phyloP scores from a whole-genome alignment of 2,888 invertebrate genomes.

The Apomyelois bistriatella region DNA sequence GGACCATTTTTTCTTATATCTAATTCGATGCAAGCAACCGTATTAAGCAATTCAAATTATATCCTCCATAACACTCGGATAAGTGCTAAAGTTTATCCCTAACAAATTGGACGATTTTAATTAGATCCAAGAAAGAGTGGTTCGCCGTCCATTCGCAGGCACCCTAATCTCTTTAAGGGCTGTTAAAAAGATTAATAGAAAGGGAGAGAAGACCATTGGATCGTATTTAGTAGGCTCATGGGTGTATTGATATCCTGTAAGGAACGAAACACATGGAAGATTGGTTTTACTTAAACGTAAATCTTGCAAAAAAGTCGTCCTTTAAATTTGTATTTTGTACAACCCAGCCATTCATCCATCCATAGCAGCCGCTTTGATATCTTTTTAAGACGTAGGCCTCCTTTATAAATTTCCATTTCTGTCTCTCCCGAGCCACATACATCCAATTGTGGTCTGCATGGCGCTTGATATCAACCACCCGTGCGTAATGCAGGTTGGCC shows the following conservation, averaged over 20 bases:
- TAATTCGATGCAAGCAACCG: too few species aligned
- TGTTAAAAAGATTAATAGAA: conserved; percentile 67
- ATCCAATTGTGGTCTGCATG: too few species aligned
- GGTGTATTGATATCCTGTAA: conserved; percentile 36
- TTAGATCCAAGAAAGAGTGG: conserved; percentile 38
- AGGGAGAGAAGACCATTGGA: conserved; percentile 53
- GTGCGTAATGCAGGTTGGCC: too few species aligned
- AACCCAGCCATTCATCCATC: too few species aligned
- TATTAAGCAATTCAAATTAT: not conserved
- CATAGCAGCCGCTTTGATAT: too few species aligned
- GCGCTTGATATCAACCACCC: too few species aligned
- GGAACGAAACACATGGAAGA: conserved; percentile 9
- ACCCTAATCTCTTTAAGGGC: conserved; percentile 45
- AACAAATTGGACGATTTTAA: conserved; percentile 41
- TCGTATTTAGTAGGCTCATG: conserved; percentile 58
- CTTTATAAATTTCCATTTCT: too few species aligned
- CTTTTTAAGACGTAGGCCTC: too few species aligned
- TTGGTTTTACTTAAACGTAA: not conserved
- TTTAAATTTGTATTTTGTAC: too few species aligned
- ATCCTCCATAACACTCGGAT: conserved; percentile 2
- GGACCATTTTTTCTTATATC: too few species aligned
- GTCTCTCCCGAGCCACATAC: too few species aligned
- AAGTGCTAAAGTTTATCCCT: conserved; percentile 12
- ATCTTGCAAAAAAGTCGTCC: too few species aligned
- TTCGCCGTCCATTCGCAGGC: conserved; percentile 29